Conservation (phyloP, 2,113 vertebrate genomes). For the Aramus guarauna region DNA sequence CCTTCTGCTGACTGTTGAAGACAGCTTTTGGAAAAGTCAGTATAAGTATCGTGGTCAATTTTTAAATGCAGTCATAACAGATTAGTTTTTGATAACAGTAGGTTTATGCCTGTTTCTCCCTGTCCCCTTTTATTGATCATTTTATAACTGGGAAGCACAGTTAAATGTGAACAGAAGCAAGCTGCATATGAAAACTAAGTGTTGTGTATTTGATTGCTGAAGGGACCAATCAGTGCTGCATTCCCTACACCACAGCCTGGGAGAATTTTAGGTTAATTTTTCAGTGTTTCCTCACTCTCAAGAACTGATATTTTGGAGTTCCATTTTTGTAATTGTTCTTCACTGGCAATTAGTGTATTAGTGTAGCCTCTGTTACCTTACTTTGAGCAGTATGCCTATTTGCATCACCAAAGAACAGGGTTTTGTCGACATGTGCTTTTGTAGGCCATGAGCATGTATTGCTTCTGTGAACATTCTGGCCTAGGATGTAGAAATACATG, state of each 20-base stretch:
- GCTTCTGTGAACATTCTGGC: background rate
- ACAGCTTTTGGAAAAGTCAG: background rate
- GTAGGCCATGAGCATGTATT: background rate
- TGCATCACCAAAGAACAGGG: background rate
- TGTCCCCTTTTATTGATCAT: background rate
- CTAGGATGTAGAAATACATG: background rate
- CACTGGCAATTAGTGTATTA: background rate
- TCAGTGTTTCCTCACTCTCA: background rate
- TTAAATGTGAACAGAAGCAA: background rate
- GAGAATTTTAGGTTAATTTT: background rate
- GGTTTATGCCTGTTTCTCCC: background rate
- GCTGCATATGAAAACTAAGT: background rate
- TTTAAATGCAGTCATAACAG: background rate
- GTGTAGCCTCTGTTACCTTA: background rate
- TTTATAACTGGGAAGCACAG: background rate
- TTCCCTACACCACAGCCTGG: background rate
- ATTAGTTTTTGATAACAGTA: background rate
- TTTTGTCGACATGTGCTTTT: background rate
- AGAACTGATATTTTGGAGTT: background rate
- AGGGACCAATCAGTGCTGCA: background rate
- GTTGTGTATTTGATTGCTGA: background rate
- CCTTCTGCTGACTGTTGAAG: background rate
- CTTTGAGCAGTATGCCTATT: background rate
- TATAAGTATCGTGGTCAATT: background rate
- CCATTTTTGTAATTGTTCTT: background rate